phyloP scores from a whole-genome alignment of 1,140 invertebrate genomes.

The Drosophila ohnishii region DNA sequence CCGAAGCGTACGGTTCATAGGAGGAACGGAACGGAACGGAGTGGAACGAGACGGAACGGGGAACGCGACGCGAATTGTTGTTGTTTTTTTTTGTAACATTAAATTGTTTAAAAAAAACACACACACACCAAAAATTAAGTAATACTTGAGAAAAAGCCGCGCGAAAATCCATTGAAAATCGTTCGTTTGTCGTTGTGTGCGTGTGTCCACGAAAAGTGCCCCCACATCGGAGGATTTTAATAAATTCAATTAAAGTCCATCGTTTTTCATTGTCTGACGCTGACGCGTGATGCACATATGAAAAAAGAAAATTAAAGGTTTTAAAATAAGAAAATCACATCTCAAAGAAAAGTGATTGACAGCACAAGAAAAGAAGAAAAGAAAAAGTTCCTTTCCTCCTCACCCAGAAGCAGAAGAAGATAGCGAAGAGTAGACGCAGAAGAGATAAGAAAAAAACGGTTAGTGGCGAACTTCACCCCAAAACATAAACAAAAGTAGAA shows the following conservation, averaged over 20 bases:
- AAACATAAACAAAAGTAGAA: constrained; percentile 35
- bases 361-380: constrained; percentile 34
- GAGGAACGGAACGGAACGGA: constrained; percentile 43
- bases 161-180: constrained; percentile 16
- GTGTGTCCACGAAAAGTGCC: constrained; percentile 34
- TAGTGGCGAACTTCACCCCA: constrained; percentile 44
- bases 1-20: constrained; percentile 59
- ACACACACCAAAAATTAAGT: constrained; percentile 26
- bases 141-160: constrained; percentile 31
- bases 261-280: constrained; percentile 69
- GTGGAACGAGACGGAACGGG: constrained; percentile 32
- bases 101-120: constrained; percentile 18
- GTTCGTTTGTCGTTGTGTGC: constrained; percentile 33
- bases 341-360: constrained; percentile 48
- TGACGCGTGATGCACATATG: constrained; percentile 67
- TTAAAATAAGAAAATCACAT: constrained; percentile 35
- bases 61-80: constrained; percentile 45
- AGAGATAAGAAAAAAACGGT: constrained; percentile 57
- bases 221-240: constrained; percentile 29
- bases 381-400: constrained; percentile 63
- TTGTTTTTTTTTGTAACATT: constrained; percentile 30
- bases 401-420: constrained; percentile 20
- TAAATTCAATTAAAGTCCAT: constrained; percentile 37
- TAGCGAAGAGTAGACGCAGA: constrained; percentile 11
- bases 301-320: constrained; percentile 34